Percentiles rank a stretch among this genome's conserved stretches.
Conservation (phyloP, 2,113 vertebrate genomes). For the Onychostoma macrolepis region DNA sequence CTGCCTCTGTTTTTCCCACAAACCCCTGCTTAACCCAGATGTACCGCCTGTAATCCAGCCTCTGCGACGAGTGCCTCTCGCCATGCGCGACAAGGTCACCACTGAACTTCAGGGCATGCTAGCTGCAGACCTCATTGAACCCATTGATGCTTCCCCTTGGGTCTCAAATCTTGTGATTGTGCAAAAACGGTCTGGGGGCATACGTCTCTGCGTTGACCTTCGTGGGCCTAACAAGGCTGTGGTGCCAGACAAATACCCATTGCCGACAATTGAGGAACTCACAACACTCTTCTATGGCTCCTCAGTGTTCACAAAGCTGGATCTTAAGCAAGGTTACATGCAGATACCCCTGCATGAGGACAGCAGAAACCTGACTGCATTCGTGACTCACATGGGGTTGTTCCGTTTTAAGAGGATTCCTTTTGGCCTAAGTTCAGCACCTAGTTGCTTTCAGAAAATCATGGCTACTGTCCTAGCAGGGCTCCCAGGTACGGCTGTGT, state of each 20-base stretch:
- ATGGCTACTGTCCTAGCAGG: no score
- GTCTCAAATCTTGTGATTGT: constrained; percentile 11
- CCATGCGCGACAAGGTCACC: neutral
- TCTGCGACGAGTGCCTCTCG: no score
- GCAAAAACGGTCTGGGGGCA: neutral
- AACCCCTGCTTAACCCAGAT: no score
- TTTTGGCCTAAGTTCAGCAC: neutral
- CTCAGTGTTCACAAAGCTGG: neutral
- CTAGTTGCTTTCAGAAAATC: neutral
- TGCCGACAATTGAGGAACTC: neutral
- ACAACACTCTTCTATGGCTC: constrained; percentile 11
- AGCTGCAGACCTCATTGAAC: neutral
- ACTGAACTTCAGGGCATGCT: constrained; percentile 1
- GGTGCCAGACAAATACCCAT: neutral
- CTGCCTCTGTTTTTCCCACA: neutral
- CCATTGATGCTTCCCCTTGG: neutral
- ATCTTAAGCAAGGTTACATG: neutral
- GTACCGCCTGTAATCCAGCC: no score
- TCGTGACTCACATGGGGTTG: no score
- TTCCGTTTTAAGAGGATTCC: neutral
- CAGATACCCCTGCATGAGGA: neutral
- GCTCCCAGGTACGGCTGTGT: no score
- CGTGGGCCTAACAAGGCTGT: neutral
- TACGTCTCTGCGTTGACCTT: constrained; percentile 1
- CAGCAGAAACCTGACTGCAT: neutral